Base-by-base conservation (phyloP, 2,113 vertebrate species). In the Rattus rattus region DNA sequence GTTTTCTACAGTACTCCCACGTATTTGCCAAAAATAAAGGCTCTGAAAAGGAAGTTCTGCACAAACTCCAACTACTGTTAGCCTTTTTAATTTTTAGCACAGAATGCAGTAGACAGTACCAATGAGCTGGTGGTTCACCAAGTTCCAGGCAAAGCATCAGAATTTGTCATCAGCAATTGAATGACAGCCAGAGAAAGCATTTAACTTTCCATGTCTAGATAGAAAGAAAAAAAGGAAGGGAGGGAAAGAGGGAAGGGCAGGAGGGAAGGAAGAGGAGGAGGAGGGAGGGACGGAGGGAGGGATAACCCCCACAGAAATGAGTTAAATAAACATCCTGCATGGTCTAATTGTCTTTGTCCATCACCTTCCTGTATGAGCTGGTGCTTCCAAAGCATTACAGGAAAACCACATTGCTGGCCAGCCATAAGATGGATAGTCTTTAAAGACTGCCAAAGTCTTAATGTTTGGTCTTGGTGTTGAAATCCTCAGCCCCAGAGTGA, bases 21-120 rank as follows among this genome's bases (percentile, higher is more conserved):
- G 84, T 49, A 91, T 72, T 86, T 96, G 76, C 97, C 85, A 97
- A 94, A 97, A 97, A 96, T 97, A 98, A 96, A 94, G 87, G 67
- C 92, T 97, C 77, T 81, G 96, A 77, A 96, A 85, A 95, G 88
- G 76, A 95, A 96, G 72, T 86, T 95, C 72, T 92, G 81, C 92
- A 86, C 81, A 91, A 94, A 97, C 47, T 88, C 86, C 94, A 84
- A 81, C 85, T 91, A 65, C n/a, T 92, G 80, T 96, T 95, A 65
- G 88, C 92, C 92, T 81, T 94, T 91, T 94, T 88, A 47, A 92
- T 96, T 72, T 91, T 88, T 26, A 72, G 65, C 59, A 61, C 80
- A 94, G 22, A 92, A 91, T 6, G 11, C 19, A 73, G 13, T 59
- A 94, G 67, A 52, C 91, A 92, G 33, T 83, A 80, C 90, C 70